These are phyloP conservation scores for Helogale parvula DNA, from an alignment of 2,113 vertebrate species.

Conservation along the genomic window DNA sequence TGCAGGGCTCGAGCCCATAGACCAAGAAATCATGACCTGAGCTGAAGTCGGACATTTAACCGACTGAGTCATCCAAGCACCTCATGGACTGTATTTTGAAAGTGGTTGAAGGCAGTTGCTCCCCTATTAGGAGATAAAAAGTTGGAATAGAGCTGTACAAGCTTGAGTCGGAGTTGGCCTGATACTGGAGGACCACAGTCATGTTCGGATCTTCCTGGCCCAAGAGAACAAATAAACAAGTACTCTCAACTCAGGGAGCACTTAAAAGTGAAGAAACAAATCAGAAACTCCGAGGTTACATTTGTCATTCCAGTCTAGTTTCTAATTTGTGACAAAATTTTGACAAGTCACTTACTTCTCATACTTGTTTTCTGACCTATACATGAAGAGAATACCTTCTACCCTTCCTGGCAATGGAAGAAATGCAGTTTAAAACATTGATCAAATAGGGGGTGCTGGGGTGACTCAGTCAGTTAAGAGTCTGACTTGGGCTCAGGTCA, in stretches of 20 bases:
- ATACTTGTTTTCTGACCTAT: slow-evolving; percentile 11
- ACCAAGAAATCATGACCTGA: no score
- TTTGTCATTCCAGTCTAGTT: slow-evolving; percentile 1
- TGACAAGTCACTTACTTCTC: neutral
- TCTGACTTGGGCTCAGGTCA: no score
- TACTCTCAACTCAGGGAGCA: neutral
- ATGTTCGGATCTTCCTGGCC: neutral
- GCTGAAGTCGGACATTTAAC: no score
- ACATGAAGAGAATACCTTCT: neutral
- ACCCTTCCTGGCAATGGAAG: neutral
- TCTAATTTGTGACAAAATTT: slow-evolving; percentile 20
- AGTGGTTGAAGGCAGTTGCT: neutral
- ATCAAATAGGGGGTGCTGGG: neutral
- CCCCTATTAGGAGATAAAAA: neutral
- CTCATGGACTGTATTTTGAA: neutral
- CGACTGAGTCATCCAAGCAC: no score
- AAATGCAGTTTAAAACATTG: neutral
- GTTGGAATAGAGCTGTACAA: neutral
- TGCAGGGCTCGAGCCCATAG: no score
- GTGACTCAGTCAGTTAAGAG: no score
- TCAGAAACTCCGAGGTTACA: neutral
- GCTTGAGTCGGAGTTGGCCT: neutral
- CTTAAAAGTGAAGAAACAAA: slow-evolving; percentile 52
- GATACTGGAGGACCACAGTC: neutral
- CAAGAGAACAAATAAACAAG: slow-evolving; percentile 42